Percentiles rank a stretch among this genome's conserved stretches.
Conservation (phyloP, 2,113 vertebrate genomes). For the Archocentrus centrarchus region DNA sequence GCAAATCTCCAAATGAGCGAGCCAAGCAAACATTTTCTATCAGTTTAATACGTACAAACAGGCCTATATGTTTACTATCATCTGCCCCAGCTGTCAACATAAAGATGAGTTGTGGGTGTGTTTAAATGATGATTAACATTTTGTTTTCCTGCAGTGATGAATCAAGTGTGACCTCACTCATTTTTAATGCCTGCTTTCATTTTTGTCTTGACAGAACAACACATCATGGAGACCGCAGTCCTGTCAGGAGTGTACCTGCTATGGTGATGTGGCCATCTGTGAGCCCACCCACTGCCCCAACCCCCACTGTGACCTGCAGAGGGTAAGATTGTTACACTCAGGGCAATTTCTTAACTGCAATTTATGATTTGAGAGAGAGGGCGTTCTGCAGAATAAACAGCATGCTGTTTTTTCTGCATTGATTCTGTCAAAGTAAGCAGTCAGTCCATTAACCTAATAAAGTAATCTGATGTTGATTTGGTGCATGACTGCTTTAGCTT, state of each 20-base stretch:
- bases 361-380: too few relatives aligned
- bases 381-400: too few relatives aligned
- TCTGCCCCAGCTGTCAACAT: slow-evolving; percentile 5
- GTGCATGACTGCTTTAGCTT: background rate
- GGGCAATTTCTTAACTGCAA: background rate
- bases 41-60: background rate
- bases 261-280: slow-evolving; percentile 84
- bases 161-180: background rate
- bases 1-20: background rate
- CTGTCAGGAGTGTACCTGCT: slow-evolving; percentile 89
- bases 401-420: background rate
- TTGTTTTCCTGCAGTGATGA: background rate
- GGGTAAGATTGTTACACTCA: slow-evolving; percentile 77
- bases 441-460: background rate
- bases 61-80: background rate
- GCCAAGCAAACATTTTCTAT: background rate
- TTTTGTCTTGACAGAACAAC: slow-evolving; percentile 83
- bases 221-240: slow-evolving; percentile 88
- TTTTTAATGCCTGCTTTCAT: slow-evolving; percentile 7
- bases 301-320: slow-evolving; percentile 88
- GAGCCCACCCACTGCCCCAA: slow-evolving; percentile 79
- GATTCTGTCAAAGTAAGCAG: background rate
- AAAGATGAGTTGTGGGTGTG: slow-evolving; percentile 13
- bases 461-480: background rate
- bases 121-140: background rate